These are phyloP conservation scores for Trichonephila clavata DNA, from an alignment of 1,140 invertebrate genomes.

Conservation along the genomic window DNA sequence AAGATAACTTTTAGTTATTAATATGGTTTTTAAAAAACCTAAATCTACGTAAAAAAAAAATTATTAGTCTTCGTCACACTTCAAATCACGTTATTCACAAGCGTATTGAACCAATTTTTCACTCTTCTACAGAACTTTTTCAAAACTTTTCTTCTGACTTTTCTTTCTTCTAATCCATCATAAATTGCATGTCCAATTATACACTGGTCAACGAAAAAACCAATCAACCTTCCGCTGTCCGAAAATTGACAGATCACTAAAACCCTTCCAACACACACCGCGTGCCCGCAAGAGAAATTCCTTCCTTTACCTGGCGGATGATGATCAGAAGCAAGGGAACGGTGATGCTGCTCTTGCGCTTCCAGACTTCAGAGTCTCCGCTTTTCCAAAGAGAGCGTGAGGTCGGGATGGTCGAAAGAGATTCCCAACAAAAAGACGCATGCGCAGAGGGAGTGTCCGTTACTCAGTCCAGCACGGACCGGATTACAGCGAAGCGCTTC, in stretches of 20 bases:
- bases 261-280: background rate
- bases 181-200: too few species aligned
- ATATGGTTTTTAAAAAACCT: too few species aligned
- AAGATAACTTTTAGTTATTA: too few species aligned
- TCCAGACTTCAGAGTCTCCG: constrained; percentile 1
- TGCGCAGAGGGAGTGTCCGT: constrained; percentile 7
- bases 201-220: too few species aligned
- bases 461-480: constrained; percentile 11
- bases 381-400: constrained; percentile 10
- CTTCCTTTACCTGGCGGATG: constrained; percentile 2
- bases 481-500: constrained; percentile 14
- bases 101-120: too few species aligned
- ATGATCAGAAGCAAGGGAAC: background rate
- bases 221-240: too few species aligned
- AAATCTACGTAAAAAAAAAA: too few species aligned
- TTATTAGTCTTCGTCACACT: too few species aligned
- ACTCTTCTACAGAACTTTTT: background rate
- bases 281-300: background rate
- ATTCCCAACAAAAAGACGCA: background rate
- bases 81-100: too few species aligned
- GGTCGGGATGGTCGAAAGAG: background rate
- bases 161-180: too few species aligned
- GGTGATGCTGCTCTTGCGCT: constrained; percentile 18
- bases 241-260: too few species aligned
- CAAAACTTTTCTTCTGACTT: background rate